A percentile compares a stretch with the other conserved stretches of the same genome.
phyloP scores from a whole-genome alignment of 2,113 vertebrate species.

The Gasterosteus aculeatus region DNA sequence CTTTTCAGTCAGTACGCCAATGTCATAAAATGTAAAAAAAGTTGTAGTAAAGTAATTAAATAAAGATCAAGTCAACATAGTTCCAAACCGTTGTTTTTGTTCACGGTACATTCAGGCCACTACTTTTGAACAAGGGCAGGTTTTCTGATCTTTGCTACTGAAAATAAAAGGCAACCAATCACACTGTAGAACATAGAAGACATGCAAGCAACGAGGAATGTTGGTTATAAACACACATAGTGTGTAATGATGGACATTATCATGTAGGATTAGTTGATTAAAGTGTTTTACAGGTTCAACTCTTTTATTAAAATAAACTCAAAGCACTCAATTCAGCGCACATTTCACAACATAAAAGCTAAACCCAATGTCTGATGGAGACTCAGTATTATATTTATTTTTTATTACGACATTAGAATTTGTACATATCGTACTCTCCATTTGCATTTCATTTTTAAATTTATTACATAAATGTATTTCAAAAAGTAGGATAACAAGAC shows the following conservation, averaged over 20 bases:
- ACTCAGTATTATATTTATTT: slow-evolving; percentile 45
- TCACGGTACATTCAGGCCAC: too few species aligned
- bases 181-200: neutral
- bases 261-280: neutral
- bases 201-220: neutral
- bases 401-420: slow-evolving; percentile 75
- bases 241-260: neutral
- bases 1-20: too few species aligned
- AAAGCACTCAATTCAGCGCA: neutral
- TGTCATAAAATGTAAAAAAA: too few species aligned
- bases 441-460: slow-evolving; percentile 56
- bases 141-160: neutral
- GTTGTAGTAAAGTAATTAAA: too few species aligned
- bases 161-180: too few species aligned
- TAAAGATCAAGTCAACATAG: too few species aligned
- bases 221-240: neutral
- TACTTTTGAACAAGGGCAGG: too few species aligned
- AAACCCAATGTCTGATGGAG: slow-evolving; percentile 12
- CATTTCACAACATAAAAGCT: slow-evolving; percentile 2
- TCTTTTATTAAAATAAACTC: slow-evolving; percentile 6
- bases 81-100: too few species aligned
- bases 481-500: slow-evolving; percentile 56
- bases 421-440: slow-evolving; percentile 50
- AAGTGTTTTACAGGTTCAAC: neutral
- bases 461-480: slow-evolving; percentile 72